Base-by-base conservation (phyloP, 1,140 invertebrate genomes). In the Zaprionus tsacasi region DNA sequence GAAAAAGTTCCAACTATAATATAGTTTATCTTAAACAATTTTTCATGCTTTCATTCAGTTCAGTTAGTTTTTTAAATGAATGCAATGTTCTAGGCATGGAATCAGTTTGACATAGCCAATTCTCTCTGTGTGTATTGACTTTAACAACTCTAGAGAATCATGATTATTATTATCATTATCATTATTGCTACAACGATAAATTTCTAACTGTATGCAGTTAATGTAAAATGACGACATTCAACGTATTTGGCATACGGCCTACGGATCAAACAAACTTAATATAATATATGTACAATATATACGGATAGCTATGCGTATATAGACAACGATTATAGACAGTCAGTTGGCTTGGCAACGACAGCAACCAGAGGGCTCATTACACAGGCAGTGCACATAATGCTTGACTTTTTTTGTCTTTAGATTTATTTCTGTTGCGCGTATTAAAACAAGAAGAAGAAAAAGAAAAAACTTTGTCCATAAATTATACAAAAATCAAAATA, bases 341-440 rank as follows among this genome's bases (percentile, higher is more conserved):
- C 30, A 21, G 38, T 17, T 13, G 55, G 21, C 27, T 57, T 55
- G 52, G 21, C 63, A 59, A 45, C 64, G 60, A 55, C 52, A 40
- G 35, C 6, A 17, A 12, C 35, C 8, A 38, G 38, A 60, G 55
- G 55, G 2, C 83, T 87, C 83, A 87, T 87, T 87, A 88, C 65
- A 52, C 54, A 87, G 74, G 70, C 83, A 88, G 64, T 74, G 77
- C 83, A 88, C 83, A 88, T 82, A 72, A 79, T 67, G 61, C 25
- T 76, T 76, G 65, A 63, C 3, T 30, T 25, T 65, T 50, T 36
- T 82, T 86, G 79, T 76, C 76, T 72, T 78, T 77, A 70, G 74
- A 81, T 76, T 83, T 83, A 81, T 85, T 81, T 86, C 75, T 72
- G 70, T 55, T 63, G 65, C 68, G 58, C 64, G 59, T 69, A 59